Evolutionary conservation across 1,140 invertebrate species (phyloP).

Genomic region (Asobara japonica): DNA sequence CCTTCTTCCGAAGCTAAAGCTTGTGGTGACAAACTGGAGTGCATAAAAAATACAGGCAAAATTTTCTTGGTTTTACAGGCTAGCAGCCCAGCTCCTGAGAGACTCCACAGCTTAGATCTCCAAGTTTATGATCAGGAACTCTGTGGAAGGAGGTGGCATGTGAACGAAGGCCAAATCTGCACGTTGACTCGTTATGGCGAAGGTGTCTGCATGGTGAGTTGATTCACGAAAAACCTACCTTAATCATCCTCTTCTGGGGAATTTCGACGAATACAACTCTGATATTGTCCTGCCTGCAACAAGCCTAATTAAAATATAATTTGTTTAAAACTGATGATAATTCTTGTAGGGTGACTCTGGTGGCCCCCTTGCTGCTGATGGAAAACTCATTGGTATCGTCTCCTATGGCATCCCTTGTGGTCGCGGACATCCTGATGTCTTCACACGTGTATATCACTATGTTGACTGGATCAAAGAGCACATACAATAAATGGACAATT

Average conservation of each 20-base stretch:
- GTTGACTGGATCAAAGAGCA: constrained; percentile 61
- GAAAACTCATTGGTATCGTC: constrained; percentile 65
- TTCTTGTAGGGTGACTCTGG: constrained; percentile 73
- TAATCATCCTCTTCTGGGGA: no score
- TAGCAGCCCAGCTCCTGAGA: not conserved
- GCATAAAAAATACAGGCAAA: not conserved
- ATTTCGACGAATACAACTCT: no score
- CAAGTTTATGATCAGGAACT: not conserved
- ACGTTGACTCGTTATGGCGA: not conserved
- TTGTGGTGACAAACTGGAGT: no score
- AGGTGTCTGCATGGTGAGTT: not conserved
- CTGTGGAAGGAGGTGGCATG: not conserved
- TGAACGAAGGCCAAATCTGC: not conserved
- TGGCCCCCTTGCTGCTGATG: constrained; percentile 63
- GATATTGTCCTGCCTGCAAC: no score
- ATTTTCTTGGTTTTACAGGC: not conserved
- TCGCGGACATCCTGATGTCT: constrained; percentile 68
- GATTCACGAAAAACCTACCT: no score
- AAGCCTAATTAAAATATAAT: no score
- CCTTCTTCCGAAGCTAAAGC: no score
- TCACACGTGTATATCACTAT: constrained; percentile 65
- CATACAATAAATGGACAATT: constrained; percentile 24
- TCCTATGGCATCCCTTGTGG: constrained; percentile 72
- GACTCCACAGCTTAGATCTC: not conserved
- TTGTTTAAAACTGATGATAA: constrained; percentile 31